phyloP scores from a whole-genome alignment of 2,888 invertebrate genomes.

The Trichopria drosophilae region DNA sequence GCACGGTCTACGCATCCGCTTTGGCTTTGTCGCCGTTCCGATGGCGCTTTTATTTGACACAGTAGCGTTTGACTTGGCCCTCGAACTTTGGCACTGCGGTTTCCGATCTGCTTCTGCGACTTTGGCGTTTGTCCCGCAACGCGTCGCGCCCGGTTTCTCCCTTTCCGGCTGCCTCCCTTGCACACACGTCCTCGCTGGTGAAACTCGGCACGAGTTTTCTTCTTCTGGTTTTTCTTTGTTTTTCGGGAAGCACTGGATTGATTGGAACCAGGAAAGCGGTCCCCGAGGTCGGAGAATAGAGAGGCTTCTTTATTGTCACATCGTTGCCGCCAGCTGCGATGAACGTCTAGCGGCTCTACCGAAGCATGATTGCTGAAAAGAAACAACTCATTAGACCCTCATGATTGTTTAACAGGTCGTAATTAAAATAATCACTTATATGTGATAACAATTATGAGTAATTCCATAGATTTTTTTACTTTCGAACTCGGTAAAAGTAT shows the following conservation, averaged over 20 bases:
- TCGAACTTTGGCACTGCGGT: conserved; percentile 30
- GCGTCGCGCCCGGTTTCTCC: too few relatives aligned
- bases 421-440: too few relatives aligned
- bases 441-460: too few relatives aligned
- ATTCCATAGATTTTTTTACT: too few relatives aligned
- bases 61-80: conserved; percentile 45
- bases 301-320: conserved; percentile 57
- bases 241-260: conserved; percentile 54
- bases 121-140: too few relatives aligned
- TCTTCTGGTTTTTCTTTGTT: conserved; percentile 30
- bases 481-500: too few relatives aligned
- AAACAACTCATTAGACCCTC: too few relatives aligned
- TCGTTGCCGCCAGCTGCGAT: conserved; percentile 49
- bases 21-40: conserved; percentile 30
- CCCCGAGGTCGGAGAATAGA: conserved; percentile 48
- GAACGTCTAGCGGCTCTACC: conserved; percentile 52
- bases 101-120: conserved; percentile 20
- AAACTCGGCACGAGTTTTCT: too few relatives aligned
- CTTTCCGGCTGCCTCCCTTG: too few relatives aligned
- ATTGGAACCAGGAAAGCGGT: conserved; percentile 44
- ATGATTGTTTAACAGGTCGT: too few relatives aligned
- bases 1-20: conserved; percentile 31
- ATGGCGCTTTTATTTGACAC: conserved; percentile 35
- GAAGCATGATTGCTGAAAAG: conserved; percentile 52
- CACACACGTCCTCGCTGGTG: too few relatives aligned